These are phyloP conservation scores for Petaurus breviceps DNA, from an alignment of 2,113 vertebrate species.

Conservation along the genomic window DNA sequence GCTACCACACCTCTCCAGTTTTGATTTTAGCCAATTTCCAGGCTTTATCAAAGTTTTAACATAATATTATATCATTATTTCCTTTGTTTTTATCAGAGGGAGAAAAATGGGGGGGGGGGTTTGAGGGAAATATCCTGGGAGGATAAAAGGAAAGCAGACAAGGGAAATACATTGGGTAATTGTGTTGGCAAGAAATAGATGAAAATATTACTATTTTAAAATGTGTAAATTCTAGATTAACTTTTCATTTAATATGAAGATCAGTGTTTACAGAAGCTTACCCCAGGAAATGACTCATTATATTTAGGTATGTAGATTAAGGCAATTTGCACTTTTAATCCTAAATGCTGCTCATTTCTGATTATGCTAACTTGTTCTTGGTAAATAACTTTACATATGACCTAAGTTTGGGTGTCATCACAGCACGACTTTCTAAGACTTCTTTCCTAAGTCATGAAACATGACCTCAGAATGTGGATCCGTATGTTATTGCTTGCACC, in stretches of 20 bases:
- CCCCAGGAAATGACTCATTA: not conserved
- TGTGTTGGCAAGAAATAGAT: not conserved
- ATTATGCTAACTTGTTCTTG: not conserved
- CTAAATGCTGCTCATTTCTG: not conserved
- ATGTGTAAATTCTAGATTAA: not conserved
- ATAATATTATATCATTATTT: not conserved
- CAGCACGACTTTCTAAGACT: not conserved
- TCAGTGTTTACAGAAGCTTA: not conserved
- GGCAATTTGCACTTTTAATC: not conserved
- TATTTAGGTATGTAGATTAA: not conserved
- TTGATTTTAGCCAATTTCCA: not conserved
- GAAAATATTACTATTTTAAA: not conserved
- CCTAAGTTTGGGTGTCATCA: not conserved
- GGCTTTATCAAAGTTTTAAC: not conserved
- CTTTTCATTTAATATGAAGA: not conserved
- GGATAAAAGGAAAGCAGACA: not conserved
- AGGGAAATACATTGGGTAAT: not conserved
- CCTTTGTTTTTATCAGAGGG: not conserved
- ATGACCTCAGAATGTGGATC: not conserved
- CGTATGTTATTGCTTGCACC: not conserved
- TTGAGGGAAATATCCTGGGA: not conserved
- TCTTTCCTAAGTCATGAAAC: not conserved
- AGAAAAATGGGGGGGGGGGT: not conserved
- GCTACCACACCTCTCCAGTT: not conserved
- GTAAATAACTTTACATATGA: not conserved